A percentile compares a stretch with the other conserved stretches of the same genome.
phyloP scores from a whole-genome alignment of 2,113 vertebrate genomes.

The Thryonomys swinderianus region DNA sequence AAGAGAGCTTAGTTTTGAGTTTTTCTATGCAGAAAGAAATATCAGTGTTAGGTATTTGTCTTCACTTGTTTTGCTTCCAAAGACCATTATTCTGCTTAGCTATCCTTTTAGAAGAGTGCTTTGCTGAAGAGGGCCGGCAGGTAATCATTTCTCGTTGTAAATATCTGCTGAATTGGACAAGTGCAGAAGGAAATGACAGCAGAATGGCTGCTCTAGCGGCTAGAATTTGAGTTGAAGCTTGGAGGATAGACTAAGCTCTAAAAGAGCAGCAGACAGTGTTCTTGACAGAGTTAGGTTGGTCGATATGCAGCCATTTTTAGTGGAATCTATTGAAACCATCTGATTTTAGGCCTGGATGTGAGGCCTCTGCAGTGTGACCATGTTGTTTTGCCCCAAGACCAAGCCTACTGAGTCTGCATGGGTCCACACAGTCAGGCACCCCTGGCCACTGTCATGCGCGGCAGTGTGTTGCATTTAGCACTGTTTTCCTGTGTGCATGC shows the following conservation, averaged over 20 bases:
- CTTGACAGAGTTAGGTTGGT: background rate
- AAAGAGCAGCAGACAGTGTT: background rate
- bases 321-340: background rate
- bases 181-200: background rate
- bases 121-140: background rate
- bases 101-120: conserved; percentile 13
- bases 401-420: background rate
- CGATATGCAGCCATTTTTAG: background rate
- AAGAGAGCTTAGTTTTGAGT: conserved; percentile 42
- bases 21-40: conserved; percentile 54
- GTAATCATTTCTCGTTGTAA: conserved; percentile 27
- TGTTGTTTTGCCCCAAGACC: background rate
- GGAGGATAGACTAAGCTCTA: background rate
- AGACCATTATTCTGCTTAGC: conserved; percentile 49
- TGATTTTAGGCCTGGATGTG: background rate
- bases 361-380: background rate
- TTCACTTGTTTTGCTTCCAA: background rate
- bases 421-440: too few relatives aligned
- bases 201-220: background rate
- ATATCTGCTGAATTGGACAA: conserved; percentile 14
- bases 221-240: conserved; percentile 4
- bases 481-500: too few relatives aligned
- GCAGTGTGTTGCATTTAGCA: background rate
- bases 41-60: conserved; percentile 37
- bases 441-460: background rate